Conservation (phyloP, 2,888 invertebrate species). For the Gerosis bhagava region DNA sequence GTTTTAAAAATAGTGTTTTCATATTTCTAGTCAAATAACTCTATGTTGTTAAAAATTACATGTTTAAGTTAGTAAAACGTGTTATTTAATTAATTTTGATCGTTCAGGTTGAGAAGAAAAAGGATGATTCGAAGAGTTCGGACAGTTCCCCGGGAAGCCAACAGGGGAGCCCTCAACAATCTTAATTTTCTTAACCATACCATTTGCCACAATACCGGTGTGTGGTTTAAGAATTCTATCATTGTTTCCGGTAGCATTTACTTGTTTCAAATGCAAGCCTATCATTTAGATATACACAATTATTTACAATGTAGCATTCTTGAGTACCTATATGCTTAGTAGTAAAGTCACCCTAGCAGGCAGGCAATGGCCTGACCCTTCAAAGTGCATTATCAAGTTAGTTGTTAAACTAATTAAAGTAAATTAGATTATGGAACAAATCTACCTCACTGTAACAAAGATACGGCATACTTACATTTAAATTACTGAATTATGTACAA, state of each 20-base stretch:
- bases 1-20: too few species aligned
- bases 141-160: conserved; percentile 64
- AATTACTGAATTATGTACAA: conserved; percentile 53
- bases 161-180: conserved; percentile 57
- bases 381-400: conserved; percentile 11
- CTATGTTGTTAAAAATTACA: too few species aligned
- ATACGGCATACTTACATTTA: conserved; percentile 29
- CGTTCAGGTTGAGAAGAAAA: conserved; percentile 68
- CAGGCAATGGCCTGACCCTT: background rate
- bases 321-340: too few species aligned
- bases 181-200: conserved; percentile 40
- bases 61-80: too few species aligned
- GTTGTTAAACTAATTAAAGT: conserved; percentile 5
- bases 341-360: too few species aligned
- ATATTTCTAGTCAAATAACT: too few species aligned
- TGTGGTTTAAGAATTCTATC: too few species aligned
- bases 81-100: background rate
- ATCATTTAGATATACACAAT: too few species aligned
- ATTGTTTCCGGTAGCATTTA: too few species aligned
- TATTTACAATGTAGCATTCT: too few species aligned
- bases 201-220: conserved; percentile 3
- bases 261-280: too few species aligned
- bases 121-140: conserved; percentile 65
- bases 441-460: conserved; percentile 57
- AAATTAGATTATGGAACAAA: conserved; percentile 35